A percentile compares a stretch with the other conserved stretches of the same genome.
These are phyloP conservation scores for Entomobrya proxima DNA, from an alignment of 2,888 invertebrate genomes.

Conservation along the genomic window DNA sequence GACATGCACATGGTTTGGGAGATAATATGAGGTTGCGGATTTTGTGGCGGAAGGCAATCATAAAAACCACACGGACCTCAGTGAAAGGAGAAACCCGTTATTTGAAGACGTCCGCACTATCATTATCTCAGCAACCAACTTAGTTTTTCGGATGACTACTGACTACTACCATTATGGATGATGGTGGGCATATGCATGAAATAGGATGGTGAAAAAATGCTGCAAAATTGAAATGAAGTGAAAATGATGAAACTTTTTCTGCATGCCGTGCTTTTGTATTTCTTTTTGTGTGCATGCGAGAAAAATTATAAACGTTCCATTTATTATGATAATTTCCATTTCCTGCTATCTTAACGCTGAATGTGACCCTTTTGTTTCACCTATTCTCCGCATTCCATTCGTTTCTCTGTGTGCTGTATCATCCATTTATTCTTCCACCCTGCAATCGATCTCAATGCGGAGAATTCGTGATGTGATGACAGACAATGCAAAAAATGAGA, in stretches of 20 bases:
- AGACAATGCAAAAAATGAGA: not conserved
- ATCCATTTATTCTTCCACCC: too few relatives aligned
- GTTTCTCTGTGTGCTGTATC: too few relatives aligned
- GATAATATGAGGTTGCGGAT: too few relatives aligned
- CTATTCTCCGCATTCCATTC: not conserved
- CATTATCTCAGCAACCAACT: conserved; percentile 30
- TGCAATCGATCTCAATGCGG: conserved; percentile 19
- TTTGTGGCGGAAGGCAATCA: too few relatives aligned
- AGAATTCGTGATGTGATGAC: not conserved
- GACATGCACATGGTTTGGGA: too few relatives aligned
- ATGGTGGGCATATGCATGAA: not conserved
- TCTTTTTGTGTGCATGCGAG: not conserved
- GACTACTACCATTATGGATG: not conserved
- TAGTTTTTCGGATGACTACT: not conserved
- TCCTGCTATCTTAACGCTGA: not conserved
- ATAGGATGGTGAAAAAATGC: not conserved
- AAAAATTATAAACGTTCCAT: not conserved
- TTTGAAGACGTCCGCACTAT: conserved; percentile 15
- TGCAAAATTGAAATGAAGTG: not conserved
- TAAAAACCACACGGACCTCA: too few relatives aligned
- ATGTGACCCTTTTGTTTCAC: not conserved
- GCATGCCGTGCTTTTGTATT: too few relatives aligned
- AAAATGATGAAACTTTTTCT: too few relatives aligned
- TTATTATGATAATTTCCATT: conserved; percentile 12
- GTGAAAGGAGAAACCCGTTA: not conserved